Percentiles rank a stretch among this genome's conserved stretches.
phyloP scores from a whole-genome alignment of 2,888 invertebrate genomes.

The Sesia apiformis region DNA sequence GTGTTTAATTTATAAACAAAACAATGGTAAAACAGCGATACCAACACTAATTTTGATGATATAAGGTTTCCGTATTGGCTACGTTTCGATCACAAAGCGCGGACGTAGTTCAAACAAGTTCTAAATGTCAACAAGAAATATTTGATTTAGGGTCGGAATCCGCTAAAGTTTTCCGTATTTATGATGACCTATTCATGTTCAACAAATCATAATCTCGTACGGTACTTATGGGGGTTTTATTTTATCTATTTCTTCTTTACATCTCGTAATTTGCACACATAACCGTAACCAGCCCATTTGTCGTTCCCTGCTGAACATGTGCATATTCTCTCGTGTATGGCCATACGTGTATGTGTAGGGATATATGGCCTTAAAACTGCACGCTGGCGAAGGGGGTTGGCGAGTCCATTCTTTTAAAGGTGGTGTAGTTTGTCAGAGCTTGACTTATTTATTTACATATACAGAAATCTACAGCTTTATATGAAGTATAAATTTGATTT shows the following conservation, averaged over 20 bases:
- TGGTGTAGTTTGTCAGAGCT: too few relatives aligned
- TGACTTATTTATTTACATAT: too few relatives aligned
- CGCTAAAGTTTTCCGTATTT: conserved; percentile 9
- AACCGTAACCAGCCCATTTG: too few relatives aligned
- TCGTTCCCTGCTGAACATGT: too few relatives aligned
- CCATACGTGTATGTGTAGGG: too few relatives aligned
- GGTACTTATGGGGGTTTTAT: neutral
- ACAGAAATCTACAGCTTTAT: too few relatives aligned
- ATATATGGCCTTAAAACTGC: too few relatives aligned
- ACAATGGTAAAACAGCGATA: neutral
- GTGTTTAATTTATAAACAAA: neutral
- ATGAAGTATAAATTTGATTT: too few relatives aligned
- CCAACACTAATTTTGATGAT: neutral
- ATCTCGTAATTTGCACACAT: neutral
- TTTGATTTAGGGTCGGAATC: conserved; percentile 12
- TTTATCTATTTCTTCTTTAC: neutral
- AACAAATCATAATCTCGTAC: conserved; percentile 2
- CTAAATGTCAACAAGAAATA: conserved; percentile 13
- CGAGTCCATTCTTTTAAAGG: too few relatives aligned
- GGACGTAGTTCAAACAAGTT: conserved; percentile 14
- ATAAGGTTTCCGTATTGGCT: neutral
- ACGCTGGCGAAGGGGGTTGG: too few relatives aligned
- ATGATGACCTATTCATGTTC: conserved; percentile 5
- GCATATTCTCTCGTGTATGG: too few relatives aligned
- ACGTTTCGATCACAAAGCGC: conserved; percentile 5